phyloP scores from a whole-genome alignment of 2,113 vertebrate genomes.

The Sphyrna mokarran region DNA sequence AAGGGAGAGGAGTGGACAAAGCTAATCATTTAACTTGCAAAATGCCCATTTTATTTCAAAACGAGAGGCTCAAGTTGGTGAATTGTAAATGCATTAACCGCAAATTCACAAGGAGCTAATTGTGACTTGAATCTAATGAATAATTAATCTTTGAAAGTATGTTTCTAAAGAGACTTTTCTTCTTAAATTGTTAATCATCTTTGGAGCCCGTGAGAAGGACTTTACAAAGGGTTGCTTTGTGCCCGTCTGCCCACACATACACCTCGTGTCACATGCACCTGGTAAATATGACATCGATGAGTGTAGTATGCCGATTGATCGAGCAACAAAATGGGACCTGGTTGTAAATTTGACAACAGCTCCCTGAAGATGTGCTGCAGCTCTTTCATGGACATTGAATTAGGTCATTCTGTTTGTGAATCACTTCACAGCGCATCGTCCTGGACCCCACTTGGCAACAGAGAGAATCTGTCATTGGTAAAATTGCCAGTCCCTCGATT shows the following conservation, averaged over 20 bases:
- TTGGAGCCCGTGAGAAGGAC: conserved; percentile 52
- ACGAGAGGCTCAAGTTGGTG: not conserved
- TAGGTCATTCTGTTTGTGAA: not conserved
- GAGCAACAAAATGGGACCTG: too few species aligned
- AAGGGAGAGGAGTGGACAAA: not conserved
- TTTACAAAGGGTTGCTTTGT: conserved; percentile 55
- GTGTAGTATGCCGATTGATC: not conserved
- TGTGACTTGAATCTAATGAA: not conserved
- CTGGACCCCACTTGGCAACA: not conserved
- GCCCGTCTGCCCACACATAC: conserved; percentile 49
- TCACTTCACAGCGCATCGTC: not conserved
- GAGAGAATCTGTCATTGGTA: not conserved
- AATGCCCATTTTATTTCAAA: not conserved
- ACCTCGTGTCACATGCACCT: not conserved
- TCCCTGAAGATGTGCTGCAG: not conserved
- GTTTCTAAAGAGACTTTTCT: conserved; percentile 55
- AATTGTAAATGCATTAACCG: not conserved
- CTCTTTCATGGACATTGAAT: not conserved
- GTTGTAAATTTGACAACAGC: not conserved
- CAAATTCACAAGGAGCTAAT: not conserved
- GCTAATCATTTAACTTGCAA: not conserved
- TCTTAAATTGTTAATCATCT: conserved; percentile 59
- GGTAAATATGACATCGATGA: not conserved
- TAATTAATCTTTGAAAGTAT: conserved; percentile 41
- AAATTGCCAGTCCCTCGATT: not conserved